Conservation (phyloP, 2,797 vertebrate species). For the Lepilemur septentrionalis region DNA sequence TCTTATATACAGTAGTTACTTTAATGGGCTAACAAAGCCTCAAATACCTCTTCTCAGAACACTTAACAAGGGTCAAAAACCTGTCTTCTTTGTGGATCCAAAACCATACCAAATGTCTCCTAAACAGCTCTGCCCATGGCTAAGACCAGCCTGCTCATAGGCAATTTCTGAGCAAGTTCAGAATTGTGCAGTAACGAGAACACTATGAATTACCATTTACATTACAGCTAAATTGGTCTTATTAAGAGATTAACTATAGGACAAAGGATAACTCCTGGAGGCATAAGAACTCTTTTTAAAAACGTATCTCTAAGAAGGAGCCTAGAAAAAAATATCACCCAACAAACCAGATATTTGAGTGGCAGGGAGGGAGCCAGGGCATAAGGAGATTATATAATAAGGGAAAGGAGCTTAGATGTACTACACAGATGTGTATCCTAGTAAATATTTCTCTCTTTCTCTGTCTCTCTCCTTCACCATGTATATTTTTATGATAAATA, state of each 20-base stretch:
- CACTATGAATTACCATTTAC: conserved; percentile 61
- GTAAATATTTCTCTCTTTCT: neutral
- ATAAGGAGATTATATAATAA: conserved; percentile 31
- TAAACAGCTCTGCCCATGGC: neutral
- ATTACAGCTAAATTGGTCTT: conserved; percentile 68
- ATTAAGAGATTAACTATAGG: conserved; percentile 77
- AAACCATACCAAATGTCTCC: neutral
- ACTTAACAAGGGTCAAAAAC: neutral
- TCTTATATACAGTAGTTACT: neutral
- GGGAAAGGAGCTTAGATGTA: neutral
- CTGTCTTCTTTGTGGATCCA: neutral
- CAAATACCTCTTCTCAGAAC: neutral
- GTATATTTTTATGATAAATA: neutral
- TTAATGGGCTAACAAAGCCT: neutral
- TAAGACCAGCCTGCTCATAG: conserved; percentile 6
- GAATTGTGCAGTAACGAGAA: conserved; percentile 65
- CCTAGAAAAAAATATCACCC: conserved; percentile 4
- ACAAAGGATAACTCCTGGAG: conserved; percentile 63
- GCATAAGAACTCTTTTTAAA: conserved; percentile 64
- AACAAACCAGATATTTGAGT: conserved; percentile 3
- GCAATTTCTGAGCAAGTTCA: conserved; percentile 71
- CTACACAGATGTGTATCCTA: neutral
- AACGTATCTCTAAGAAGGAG: conserved; percentile 45
- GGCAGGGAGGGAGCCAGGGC: neutral
- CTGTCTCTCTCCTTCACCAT: neutral